A percentile compares a stretch with the other conserved stretches of the same genome.
These are phyloP conservation scores for Eucriotettix oculatus DNA, from an alignment of 2,888 invertebrate genomes.

Conservation along the genomic window DNA sequence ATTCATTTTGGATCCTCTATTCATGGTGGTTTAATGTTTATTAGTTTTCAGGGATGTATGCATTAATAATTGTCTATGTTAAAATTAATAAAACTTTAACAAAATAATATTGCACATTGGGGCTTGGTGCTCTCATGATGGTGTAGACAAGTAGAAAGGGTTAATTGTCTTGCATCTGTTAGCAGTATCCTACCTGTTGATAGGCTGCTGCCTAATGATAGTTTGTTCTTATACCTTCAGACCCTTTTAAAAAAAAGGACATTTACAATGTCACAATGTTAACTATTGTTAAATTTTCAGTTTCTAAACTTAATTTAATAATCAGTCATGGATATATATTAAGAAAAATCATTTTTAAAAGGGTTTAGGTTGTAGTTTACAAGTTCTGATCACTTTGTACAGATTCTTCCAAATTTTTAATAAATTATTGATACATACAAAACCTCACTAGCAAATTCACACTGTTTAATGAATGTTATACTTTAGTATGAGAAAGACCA, in stretches of 20 bases:
- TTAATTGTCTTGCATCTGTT: background rate
- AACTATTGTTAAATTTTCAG: background rate
- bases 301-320: background rate
- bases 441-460: constrained; percentile 12
- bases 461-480: background rate
- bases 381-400: constrained; percentile 2
- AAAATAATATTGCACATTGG: constrained; percentile 5
- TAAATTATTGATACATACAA: background rate
- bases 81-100: constrained; percentile 5
- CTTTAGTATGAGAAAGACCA: background rate
- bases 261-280: background rate
- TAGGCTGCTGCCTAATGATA: constrained; percentile 1
- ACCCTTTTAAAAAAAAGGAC: background rate
- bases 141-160: background rate
- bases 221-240: background rate
- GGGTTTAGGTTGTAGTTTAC: background rate
- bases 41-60: constrained; percentile 3
- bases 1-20: too few relatives aligned
- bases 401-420: constrained; percentile 3
- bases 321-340: background rate
- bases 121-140: constrained; percentile 4
- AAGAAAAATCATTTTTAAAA: background rate
- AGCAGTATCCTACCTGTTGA: background rate
- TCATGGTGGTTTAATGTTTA: background rate
- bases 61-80: constrained; percentile 4